These are phyloP conservation scores for Catharus bicknelli DNA, from an alignment of 2,113 vertebrate species.

Conservation along the genomic window DNA sequence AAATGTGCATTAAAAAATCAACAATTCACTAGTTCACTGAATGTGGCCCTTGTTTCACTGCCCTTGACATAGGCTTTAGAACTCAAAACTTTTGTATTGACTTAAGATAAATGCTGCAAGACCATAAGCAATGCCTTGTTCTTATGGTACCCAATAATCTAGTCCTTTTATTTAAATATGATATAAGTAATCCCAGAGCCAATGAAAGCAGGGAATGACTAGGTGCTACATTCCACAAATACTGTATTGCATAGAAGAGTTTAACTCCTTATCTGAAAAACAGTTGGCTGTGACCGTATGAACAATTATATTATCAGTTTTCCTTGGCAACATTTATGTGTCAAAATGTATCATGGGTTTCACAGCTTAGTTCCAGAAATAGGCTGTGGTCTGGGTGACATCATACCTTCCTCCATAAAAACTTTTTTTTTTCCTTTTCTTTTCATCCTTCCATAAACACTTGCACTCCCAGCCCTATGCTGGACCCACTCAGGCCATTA, in stretches of 20 bases:
- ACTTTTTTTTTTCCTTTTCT: neutral
- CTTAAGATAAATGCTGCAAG: conserved; percentile 74
- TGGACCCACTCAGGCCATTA: conserved; percentile 10
- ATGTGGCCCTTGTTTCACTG: conserved; percentile 70
- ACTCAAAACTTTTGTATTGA: conserved; percentile 71
- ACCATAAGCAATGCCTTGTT: conserved; percentile 69
- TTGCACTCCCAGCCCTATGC: neutral
- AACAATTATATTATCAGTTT: conserved; percentile 63
- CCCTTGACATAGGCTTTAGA: conserved; percentile 67
- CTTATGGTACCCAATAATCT: conserved; percentile 48
- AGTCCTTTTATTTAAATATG: conserved; percentile 67
- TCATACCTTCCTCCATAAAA: conserved; percentile 20
- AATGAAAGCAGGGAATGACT: conserved; percentile 48
- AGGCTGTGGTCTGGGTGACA: conserved; percentile 57
- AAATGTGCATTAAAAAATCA: conserved; percentile 54
- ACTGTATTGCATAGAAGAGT: conserved; percentile 11
- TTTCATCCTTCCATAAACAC: conserved; percentile 40
- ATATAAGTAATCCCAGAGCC: conserved; percentile 60
- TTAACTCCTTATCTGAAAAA: conserved; percentile 49
- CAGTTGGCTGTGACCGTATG: conserved; percentile 3
- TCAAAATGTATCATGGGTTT: conserved; percentile 28
- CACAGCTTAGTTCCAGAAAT: conserved; percentile 56
- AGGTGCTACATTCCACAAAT: conserved; percentile 61
- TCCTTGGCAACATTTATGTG: conserved; percentile 47
- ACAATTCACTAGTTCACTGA: conserved; percentile 37